Conservation (phyloP, 2,797 vertebrate genomes). For the Chloroceryle inda region DNA sequence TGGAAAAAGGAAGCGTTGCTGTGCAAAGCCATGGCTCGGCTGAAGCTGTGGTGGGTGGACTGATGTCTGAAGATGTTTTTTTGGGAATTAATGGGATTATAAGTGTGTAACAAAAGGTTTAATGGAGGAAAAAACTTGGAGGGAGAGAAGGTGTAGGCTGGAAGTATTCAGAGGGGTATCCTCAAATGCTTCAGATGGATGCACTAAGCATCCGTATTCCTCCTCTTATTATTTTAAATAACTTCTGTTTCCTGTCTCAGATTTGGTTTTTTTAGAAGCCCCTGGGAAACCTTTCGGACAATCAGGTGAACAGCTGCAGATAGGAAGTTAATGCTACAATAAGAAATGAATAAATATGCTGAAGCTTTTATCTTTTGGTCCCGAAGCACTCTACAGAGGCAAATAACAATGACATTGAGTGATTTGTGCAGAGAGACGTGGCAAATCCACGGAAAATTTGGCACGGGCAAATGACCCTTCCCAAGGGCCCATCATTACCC, state of each 20-base stretch:
- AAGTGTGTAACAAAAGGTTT: background rate
- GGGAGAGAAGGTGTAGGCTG: background rate
- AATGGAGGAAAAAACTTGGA: background rate
- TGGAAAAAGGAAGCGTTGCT: background rate
- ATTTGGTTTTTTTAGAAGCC: constrained; percentile 41
- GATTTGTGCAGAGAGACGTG: background rate
- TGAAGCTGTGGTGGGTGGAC: background rate
- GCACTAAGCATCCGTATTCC: background rate
- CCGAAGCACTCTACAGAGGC: constrained; percentile 4
- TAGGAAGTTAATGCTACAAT: constrained; percentile 15
- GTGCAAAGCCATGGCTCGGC: background rate
- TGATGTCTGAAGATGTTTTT: background rate
- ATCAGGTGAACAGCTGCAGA: constrained; percentile 27
- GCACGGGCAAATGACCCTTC: background rate
- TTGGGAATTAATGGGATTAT: background rate
- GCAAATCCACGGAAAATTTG: background rate
- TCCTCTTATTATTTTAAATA: constrained; percentile 1
- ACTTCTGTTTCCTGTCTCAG: constrained; percentile 13
- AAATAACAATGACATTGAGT: background rate
- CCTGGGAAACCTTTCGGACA: constrained; percentile 49
- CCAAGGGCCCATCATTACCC: background rate
- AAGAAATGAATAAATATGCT: constrained; percentile 31
- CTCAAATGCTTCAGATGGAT: constrained; percentile 18
- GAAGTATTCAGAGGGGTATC: background rate
- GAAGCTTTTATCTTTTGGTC: constrained; percentile 37